A percentile compares a stretch with the other conserved stretches of the same genome.
Conservation (phyloP, 2,113 vertebrate genomes). For the Menidia beryllina region DNA sequence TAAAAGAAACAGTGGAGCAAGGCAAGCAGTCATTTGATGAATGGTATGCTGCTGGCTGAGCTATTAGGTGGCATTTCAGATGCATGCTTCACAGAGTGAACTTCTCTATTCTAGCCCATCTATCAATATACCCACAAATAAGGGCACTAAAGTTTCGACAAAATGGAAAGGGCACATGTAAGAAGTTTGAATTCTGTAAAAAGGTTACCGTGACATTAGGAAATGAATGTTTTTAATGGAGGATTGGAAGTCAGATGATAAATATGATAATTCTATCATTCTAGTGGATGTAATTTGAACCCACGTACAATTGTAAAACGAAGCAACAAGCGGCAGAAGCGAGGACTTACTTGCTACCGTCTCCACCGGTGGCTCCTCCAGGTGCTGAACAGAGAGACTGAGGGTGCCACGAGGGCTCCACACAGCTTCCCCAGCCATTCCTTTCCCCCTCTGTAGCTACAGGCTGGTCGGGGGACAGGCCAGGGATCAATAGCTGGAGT, state of each 20-base stretch:
- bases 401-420: conserved; percentile 34
- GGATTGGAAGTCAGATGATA: background rate
- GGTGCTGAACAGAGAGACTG: conserved; percentile 61
- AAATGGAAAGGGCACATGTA: background rate
- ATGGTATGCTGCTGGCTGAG: background rate
- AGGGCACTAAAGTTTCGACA: background rate
- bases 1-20: conserved; percentile 30
- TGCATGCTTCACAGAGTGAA: conserved; percentile 1
- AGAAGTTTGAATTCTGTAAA: too few relatives aligned
- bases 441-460: conserved; percentile 70
- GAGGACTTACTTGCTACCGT: conserved; percentile 4
- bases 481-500: conserved; percentile 85
- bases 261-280: background rate
- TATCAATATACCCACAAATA: background rate
- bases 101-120: conserved; percentile 1
- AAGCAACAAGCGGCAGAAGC: conserved; percentile 1
- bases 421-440: conserved; percentile 41
- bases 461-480: conserved; percentile 72
- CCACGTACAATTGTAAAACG: conserved; percentile 4
- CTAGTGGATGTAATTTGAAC: background rate
- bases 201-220: too few relatives aligned
- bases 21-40: conserved; percentile 27
- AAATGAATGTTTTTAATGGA: background rate
- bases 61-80: conserved; percentile 5
- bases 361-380: conserved; percentile 40